Conservation (phyloP, 2,888 invertebrate genomes). For the Panzeria rudis region DNA sequence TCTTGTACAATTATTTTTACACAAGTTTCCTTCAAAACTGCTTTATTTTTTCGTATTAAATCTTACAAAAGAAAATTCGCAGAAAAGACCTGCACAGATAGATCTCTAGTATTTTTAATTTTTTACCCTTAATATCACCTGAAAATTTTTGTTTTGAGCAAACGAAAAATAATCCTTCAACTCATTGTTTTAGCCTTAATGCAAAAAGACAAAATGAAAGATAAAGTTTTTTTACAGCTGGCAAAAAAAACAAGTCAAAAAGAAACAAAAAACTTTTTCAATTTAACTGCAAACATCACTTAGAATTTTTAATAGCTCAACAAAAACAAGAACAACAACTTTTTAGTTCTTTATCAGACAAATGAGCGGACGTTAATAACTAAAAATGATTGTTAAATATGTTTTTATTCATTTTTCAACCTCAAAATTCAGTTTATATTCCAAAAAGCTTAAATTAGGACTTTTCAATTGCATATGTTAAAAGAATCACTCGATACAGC, state of each 20-base stretch:
- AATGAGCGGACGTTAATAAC: neutral
- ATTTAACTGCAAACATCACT: conserved; percentile 62
- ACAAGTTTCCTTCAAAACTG: neutral
- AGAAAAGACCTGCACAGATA: neutral
- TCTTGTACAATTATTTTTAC: neutral
- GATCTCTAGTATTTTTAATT: neutral
- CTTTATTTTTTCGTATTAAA: neutral
- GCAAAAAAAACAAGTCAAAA: conserved; percentile 1
- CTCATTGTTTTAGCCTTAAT: conserved; percentile 44
- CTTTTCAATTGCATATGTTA: neutral
- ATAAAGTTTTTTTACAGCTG: conserved; percentile 54
- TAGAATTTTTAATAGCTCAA: conserved; percentile 24
- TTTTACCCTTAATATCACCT: conserved; percentile 32
- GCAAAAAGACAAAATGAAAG: conserved; percentile 46
- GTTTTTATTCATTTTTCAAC: neutral
- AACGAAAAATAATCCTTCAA: conserved; percentile 31
- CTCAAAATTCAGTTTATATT: neutral
- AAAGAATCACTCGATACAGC: neutral
- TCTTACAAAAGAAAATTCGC: too few species aligned
- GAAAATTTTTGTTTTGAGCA: conserved; percentile 46
- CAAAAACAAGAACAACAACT: neutral
- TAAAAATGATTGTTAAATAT: neutral
- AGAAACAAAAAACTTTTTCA: conserved; percentile 59
- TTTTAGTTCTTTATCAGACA: neutral
- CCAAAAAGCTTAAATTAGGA: neutral